These are phyloP conservation scores for Hydrochoerus hydrochaeris DNA, from an alignment of 2,113 vertebrate genomes.

Conservation along the genomic window DNA sequence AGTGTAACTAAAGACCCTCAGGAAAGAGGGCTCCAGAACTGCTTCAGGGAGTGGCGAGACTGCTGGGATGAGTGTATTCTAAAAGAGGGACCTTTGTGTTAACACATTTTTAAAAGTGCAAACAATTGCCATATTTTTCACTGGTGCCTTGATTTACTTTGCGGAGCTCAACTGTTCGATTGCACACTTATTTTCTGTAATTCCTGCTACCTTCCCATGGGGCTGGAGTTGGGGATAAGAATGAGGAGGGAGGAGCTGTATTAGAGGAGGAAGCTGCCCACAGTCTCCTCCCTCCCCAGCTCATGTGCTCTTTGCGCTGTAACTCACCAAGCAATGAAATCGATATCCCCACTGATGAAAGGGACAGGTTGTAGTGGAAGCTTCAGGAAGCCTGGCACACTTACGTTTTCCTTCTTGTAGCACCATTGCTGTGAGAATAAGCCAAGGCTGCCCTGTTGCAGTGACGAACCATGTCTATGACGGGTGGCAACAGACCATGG, in stretches of 20 bases:
- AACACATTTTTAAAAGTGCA: background rate
- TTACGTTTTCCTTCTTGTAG: background rate
- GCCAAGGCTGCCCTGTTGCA: background rate
- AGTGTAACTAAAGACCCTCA: background rate
- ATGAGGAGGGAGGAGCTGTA: background rate
- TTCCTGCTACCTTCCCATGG: background rate
- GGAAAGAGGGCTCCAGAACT: background rate
- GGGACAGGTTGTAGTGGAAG: background rate
- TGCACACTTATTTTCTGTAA: background rate
- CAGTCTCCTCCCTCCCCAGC: rapidly evolving
- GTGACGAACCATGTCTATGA: rapidly evolving
- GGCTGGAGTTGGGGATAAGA: background rate
- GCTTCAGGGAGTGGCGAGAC: background rate
- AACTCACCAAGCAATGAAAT: background rate
- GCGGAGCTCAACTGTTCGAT: background rate
- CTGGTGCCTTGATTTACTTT: background rate
- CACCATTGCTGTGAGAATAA: background rate
- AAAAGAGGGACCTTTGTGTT: background rate
- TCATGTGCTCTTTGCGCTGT: rapidly evolving
- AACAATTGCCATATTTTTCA: background rate
- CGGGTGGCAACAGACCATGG: no score
- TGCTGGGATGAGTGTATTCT: background rate
- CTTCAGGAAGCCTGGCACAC: background rate
- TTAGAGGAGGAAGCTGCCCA: background rate
- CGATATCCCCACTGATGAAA: background rate